Percentiles rank a stretch among this genome's conserved stretches.
Conservation (phyloP, 2,113 vertebrate genomes). For the Vulpes vulpes region DNA sequence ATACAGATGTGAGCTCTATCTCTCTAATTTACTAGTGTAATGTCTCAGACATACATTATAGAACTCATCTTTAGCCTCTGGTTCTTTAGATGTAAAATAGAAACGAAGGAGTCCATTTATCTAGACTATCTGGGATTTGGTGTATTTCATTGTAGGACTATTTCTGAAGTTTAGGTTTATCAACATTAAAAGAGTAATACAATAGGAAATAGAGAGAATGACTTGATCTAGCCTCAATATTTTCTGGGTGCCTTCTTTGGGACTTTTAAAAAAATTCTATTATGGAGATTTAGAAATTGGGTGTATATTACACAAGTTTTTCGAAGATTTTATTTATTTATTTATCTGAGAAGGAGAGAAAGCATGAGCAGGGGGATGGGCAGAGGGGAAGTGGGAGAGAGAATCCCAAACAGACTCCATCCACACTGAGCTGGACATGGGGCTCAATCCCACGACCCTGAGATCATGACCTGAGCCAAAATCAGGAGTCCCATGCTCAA, state of each 20-base stretch:
- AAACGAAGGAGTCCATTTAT: neutral
- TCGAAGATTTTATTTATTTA: neutral
- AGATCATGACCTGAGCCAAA: neutral
- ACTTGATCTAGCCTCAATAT: neutral
- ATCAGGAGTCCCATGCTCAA: neutral
- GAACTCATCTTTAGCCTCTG: neutral
- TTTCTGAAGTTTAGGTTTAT: constrained; percentile 25
- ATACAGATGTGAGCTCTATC: neutral
- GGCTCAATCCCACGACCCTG: neutral
- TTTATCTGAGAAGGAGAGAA: neutral
- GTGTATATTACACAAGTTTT: neutral
- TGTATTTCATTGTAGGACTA: neutral
- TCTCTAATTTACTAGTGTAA: neutral
- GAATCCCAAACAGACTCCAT: neutral
- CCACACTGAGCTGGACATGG: too few species aligned
- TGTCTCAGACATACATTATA: neutral
- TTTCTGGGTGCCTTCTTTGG: neutral
- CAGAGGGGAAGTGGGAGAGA: neutral
- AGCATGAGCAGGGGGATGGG: neutral
- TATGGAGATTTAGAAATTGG: constrained; percentile 37
- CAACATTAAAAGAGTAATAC: neutral
- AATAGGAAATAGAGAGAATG: neutral
- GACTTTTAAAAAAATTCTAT: neutral
- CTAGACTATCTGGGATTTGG: neutral
- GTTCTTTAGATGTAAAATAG: neutral